Evolutionary conservation across 2,113 vertebrate genomes (phyloP), one percentile per base, ranked within the genome.

Genomic region (Podiceps cristatus): DNA sequence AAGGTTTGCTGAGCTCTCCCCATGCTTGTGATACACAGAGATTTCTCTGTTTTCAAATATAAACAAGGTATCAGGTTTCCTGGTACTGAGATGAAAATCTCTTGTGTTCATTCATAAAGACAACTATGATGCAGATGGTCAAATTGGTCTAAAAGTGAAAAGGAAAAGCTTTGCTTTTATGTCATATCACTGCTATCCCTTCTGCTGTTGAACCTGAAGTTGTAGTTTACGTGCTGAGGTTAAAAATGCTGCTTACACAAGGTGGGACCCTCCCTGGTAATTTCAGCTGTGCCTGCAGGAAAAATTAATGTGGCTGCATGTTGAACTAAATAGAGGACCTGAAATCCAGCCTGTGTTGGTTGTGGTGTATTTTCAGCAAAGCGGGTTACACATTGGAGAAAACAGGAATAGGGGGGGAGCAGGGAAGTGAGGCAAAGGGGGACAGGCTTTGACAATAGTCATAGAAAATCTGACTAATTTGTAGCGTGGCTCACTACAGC

Each of bases 291-390:
- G 59, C 68, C 64, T 67, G 56, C 15, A 20, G 80, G 84, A 49
- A 73, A 47, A 66, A 40, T 3, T 3, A 18, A 2, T 0, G 3
- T 24, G 60, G 11, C 31, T 80, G 50, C 3, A 0, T 45, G 16
- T 10, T 56, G 69, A 78, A 2, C 27, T 40, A 10, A 63, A 33
- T 0, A 56, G 44, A 31, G 71, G 20, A 27, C 49, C 49, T 79
- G 67, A 74, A 64, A 79, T 42, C 49, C 40, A 88, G 0, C 44
- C 33, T 40, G 18, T 55, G 87, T 18, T 69, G 59, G 16, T 23
- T 62, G 44, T 62, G 37, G 11, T 3, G 31, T 49, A 72, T 76
- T 62, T 29, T 37, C 63, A 53, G 35, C 20, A 10, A 18, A 17
- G 45, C 1, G 2, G 44, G 44, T 55, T 64, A 14, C 11, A 0